Percentiles rank a stretch among this genome's conserved stretches.
Evolutionary conservation across 2,888 invertebrate genomes (phyloP).

Genomic region (Exocentrus adspersus): DNA sequence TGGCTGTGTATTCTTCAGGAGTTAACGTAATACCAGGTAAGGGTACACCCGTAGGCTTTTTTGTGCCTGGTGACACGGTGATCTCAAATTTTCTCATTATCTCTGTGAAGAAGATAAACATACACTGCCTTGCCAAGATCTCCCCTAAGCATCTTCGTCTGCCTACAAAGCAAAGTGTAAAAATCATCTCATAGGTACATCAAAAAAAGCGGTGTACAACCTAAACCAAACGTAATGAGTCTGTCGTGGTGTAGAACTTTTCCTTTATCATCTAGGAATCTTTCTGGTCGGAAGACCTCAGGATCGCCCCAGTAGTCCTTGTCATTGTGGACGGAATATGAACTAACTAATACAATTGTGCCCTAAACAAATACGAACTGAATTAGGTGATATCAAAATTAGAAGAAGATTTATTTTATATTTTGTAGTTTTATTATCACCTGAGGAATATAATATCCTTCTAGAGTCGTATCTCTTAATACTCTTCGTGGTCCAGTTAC

Average conservation of each 20-base stretch:
- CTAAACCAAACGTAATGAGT: constrained; percentile 61
- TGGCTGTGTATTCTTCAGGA: constrained; percentile 67
- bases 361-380: constrained; percentile 2
- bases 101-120: constrained; percentile 71
- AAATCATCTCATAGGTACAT: too few relatives aligned
- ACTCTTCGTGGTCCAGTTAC: constrained; percentile 66
- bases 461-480: constrained; percentile 66
- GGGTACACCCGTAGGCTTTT: constrained; percentile 62
- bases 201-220: constrained; percentile 42
- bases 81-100: constrained; percentile 69
- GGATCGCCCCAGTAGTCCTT: constrained; percentile 71
- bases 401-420: too few relatives aligned
- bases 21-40: constrained; percentile 68
- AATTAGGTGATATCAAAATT: not conserved
- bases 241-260: constrained; percentile 54
- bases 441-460: constrained; percentile 65
- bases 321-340: constrained; percentile 68
- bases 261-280: constrained; percentile 66
- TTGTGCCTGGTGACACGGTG: constrained; percentile 58
- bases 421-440: constrained; percentile 45
- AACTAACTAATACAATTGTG: constrained; percentile 56
- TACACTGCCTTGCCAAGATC: constrained; percentile 69
- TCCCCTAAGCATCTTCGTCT: constrained; percentile 74
- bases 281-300: constrained; percentile 71
- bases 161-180: constrained; percentile 61